phyloP scores from a whole-genome alignment of 2,113 vertebrate species.

The Aramus guarauna region DNA sequence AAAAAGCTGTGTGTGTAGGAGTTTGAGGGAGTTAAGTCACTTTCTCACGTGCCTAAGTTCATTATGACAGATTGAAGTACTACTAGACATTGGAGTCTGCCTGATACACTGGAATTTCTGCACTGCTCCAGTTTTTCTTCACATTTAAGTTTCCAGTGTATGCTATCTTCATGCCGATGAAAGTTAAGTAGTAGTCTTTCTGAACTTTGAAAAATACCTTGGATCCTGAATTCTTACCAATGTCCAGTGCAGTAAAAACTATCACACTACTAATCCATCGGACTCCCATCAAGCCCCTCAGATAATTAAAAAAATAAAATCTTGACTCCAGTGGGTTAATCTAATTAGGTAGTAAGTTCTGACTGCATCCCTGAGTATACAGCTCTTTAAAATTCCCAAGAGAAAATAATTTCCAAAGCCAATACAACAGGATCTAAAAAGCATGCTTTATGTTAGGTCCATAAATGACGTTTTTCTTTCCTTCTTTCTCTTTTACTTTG shows the following conservation, averaged over 20 bases:
- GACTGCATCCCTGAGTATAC: not conserved
- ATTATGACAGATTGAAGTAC: not conserved
- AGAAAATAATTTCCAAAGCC: not conserved
- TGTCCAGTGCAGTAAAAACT: not conserved
- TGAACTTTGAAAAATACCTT: not conserved
- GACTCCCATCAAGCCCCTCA: not conserved
- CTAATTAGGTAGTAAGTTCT: not conserved
- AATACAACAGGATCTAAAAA: not conserved
- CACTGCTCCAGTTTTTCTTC: not conserved
- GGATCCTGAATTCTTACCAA: not conserved
- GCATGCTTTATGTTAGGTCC: not conserved
- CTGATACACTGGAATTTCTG: not conserved
- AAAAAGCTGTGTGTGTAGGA: not conserved
- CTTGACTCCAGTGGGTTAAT: not conserved
- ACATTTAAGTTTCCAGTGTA: not conserved
- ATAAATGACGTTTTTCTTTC: rapidly evolving
- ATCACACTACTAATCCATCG: not conserved
- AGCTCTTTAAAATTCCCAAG: not conserved
- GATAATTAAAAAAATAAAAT: not conserved
- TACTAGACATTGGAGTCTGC: not conserved
- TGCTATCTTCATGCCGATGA: not conserved
- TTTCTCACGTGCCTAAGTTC: not conserved
- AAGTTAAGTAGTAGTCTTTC: not conserved
- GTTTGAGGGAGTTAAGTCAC: not conserved
- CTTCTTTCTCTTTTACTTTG: not conserved